A percentile compares a stretch with the other conserved stretches of the same genome.
Evolutionary conservation across 2,113 vertebrate genomes (phyloP).

Genomic region (Pongo abelii): DNA sequence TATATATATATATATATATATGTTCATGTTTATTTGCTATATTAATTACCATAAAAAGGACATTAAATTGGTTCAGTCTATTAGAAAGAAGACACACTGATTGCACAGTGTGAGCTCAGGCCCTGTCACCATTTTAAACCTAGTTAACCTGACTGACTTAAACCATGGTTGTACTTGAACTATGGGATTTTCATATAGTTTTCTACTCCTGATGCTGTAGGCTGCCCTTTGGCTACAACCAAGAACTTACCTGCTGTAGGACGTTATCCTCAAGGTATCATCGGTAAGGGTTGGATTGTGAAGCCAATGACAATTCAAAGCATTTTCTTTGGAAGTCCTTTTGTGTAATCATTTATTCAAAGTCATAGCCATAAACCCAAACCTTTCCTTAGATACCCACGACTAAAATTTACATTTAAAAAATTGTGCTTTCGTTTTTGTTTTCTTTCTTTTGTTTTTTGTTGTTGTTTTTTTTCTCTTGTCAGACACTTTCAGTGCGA

Average conservation of each 20-base stretch:
- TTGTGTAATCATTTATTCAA: background rate
- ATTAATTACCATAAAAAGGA: background rate
- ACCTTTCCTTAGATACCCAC: background rate
- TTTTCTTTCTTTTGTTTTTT: background rate
- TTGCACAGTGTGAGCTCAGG: background rate
- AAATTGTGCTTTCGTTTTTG: background rate
- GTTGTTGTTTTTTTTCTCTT: background rate
- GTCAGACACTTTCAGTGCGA: constrained; percentile 28
- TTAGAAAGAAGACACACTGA: background rate
- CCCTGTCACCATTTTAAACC: background rate
- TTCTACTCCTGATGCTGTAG: background rate
- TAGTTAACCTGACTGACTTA: background rate
- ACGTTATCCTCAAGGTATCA: background rate
- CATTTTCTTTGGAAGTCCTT: background rate
- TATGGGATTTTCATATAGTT: background rate
- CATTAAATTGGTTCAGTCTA: background rate
- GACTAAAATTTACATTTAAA: background rate
- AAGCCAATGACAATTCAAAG: background rate
- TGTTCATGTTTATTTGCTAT: background rate
- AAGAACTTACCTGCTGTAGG: background rate
- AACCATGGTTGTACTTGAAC: background rate
- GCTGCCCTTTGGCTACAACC: background rate
- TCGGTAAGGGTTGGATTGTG: background rate
- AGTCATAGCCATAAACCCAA: background rate
- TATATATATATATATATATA: background rate